Conservation (phyloP, 2,888 invertebrate species). For the Eupsilia transversa region DNA sequence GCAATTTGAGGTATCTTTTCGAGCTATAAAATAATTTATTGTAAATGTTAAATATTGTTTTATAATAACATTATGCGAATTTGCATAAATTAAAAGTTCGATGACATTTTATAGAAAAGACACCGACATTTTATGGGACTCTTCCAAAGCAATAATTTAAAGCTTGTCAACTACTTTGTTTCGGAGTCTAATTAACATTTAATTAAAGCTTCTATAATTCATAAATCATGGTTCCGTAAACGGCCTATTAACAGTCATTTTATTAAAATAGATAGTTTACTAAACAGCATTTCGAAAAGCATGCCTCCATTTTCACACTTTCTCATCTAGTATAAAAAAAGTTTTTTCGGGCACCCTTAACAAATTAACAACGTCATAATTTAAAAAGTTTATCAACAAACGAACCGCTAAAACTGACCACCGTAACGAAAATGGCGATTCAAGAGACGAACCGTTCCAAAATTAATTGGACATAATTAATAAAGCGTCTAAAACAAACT, state of each 20-base stretch:
- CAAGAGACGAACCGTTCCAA: constrained; percentile 82
- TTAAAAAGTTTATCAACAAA: constrained; percentile 65
- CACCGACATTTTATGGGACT: constrained; percentile 28
- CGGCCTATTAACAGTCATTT: neutral
- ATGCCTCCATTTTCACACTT: constrained; percentile 17
- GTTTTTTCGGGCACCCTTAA: constrained; percentile 21
- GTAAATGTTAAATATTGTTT: constrained; percentile 55
- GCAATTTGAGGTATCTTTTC: constrained; percentile 60
- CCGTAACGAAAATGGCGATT: constrained; percentile 82
- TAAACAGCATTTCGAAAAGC: neutral
- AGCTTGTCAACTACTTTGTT: constrained; percentile 46
- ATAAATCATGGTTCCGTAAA: constrained; percentile 21
- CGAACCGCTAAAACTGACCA: constrained; percentile 73
- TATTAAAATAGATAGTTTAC: neutral
- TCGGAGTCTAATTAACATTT: constrained; percentile 19
- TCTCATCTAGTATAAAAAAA: constrained; percentile 23
- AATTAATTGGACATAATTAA: constrained; percentile 91
- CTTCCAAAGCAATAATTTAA: constrained; percentile 16
- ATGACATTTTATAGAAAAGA: constrained; percentile 26
- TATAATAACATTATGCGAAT: constrained; percentile 40
- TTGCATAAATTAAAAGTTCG: constrained; percentile 50
- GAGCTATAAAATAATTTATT: constrained; percentile 64
- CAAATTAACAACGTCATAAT: constrained; percentile 53
- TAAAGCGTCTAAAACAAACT: constrained; percentile 88
- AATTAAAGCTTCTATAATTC: constrained; percentile 6